Evolutionary conservation across 2,113 vertebrate species (phyloP).

Genomic region (Sebastes schlegelii): DNA sequence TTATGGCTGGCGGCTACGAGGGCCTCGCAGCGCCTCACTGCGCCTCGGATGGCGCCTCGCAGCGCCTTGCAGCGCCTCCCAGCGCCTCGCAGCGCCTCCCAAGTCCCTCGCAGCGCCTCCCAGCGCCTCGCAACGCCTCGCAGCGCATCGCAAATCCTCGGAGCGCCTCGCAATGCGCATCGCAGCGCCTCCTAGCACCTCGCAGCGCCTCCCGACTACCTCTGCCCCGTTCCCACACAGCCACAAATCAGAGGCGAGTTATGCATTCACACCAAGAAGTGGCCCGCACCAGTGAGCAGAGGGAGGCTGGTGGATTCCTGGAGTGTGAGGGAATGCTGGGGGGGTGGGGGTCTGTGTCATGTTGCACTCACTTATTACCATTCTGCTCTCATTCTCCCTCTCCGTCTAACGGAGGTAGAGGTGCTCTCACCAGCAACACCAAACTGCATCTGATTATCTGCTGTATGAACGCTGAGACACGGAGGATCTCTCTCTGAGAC

Average conservation of each 20-base stretch:
- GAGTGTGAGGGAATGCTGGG: slow-evolving; percentile 50
- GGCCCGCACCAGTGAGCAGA: slow-evolving; percentile 66
- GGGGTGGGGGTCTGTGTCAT: slow-evolving; percentile 50
- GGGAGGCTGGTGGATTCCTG: slow-evolving; percentile 59
- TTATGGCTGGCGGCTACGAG: slow-evolving; percentile 76
- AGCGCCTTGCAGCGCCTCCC: no score
- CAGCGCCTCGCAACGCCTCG: no score
- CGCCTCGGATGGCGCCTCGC: no score
- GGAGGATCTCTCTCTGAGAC: background rate
- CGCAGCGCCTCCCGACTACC: slow-evolving; percentile 57
- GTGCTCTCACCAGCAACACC: slow-evolving; percentile 18
- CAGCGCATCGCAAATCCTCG: no score
- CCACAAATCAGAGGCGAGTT: slow-evolving; percentile 78
- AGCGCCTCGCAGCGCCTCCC: no score
- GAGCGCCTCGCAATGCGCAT: no score
- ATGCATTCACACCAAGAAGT: slow-evolving; percentile 79
- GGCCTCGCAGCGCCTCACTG: slow-evolving; percentile 61
- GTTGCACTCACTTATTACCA: slow-evolving; percentile 59
- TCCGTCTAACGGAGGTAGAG: slow-evolving; percentile 19
- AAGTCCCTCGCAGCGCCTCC: no score
- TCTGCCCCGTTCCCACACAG: slow-evolving; percentile 73
- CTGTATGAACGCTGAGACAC: slow-evolving; percentile 3
- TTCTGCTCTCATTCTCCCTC: slow-evolving; percentile 31
- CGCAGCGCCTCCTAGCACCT: slow-evolving; percentile 63
- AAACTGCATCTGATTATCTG: slow-evolving; percentile 38